These are phyloP conservation scores for Myotis daubentonii DNA, from an alignment of 2,797 vertebrate genomes.

Conservation along the genomic window DNA sequence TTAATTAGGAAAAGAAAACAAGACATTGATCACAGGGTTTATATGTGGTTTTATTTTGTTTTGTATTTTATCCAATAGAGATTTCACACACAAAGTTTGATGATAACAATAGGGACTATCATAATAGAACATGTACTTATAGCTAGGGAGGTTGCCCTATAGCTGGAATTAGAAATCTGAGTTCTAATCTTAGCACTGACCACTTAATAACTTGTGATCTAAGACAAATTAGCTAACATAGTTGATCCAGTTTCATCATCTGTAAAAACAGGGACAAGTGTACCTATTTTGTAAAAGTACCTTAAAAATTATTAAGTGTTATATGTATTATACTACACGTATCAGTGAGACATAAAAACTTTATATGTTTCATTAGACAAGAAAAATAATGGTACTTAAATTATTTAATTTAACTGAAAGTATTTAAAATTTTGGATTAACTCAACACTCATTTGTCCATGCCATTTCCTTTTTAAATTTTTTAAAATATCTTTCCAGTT, in stretches of 20 bases:
- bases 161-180: not conserved
- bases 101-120: not conserved
- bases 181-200: not conserved
- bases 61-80: not conserved
- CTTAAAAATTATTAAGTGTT: not conserved
- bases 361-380: not conserved
- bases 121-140: not conserved
- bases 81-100: not conserved
- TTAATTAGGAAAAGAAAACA: conserved; percentile 36
- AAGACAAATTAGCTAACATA: not conserved
- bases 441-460: not conserved
- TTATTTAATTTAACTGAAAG: not conserved
- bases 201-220: not conserved
- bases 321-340: not conserved
- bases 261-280: not conserved
- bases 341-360: not conserved
- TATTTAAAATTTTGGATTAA: not conserved
- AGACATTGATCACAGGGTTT: not conserved
- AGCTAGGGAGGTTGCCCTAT: not conserved
- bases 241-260: not conserved
- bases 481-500: not conserved
- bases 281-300: not conserved
- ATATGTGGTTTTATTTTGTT: not conserved
- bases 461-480: not conserved
- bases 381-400: not conserved